phyloP scores from a whole-genome alignment of 2,888 invertebrate species.

The Conops quadrifasciatus region DNA sequence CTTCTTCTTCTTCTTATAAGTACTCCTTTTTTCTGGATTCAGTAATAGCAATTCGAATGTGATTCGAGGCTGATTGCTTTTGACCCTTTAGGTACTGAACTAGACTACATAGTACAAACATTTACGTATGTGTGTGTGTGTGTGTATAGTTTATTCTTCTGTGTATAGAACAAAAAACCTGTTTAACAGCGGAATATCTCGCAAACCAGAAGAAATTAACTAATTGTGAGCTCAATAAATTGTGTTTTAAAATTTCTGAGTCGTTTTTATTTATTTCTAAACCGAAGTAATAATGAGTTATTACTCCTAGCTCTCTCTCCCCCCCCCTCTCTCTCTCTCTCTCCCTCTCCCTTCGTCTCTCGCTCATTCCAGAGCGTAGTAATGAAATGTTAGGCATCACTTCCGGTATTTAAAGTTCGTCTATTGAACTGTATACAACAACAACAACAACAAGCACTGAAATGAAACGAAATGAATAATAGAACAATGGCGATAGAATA shows the following conservation, averaged over 20 bases:
- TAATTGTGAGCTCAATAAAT: too few relatives aligned
- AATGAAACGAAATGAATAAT: background rate
- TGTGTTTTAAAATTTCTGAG: too few relatives aligned
- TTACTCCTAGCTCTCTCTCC: too few relatives aligned
- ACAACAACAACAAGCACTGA: background rate
- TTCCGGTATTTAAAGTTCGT: conserved; percentile 20
- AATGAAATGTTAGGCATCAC: background rate
- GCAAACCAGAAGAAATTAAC: too few relatives aligned
- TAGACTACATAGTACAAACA: background rate
- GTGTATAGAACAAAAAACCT: background rate
- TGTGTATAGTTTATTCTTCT: too few relatives aligned
- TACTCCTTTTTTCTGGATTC: conserved; percentile 14
- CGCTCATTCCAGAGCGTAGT: background rate
- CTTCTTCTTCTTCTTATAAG: background rate
- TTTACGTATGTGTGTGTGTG: background rate
- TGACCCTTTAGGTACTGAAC: conserved; percentile 8
- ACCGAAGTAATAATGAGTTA: too few relatives aligned
- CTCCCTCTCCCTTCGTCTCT: too few relatives aligned
- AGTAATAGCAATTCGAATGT: conserved; percentile 23
- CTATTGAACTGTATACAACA: conserved; percentile 28
- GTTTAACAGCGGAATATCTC: too few relatives aligned
- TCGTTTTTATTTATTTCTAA: too few relatives aligned
- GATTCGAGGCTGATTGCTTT: conserved; percentile 34
- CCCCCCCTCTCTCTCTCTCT: too few relatives aligned
- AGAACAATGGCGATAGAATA: background rate